These are phyloP conservation scores for Isaurus tuberculatus DNA, from an alignment of 92 coral and sea anemone genomes.

Conservation along the genomic window DNA sequence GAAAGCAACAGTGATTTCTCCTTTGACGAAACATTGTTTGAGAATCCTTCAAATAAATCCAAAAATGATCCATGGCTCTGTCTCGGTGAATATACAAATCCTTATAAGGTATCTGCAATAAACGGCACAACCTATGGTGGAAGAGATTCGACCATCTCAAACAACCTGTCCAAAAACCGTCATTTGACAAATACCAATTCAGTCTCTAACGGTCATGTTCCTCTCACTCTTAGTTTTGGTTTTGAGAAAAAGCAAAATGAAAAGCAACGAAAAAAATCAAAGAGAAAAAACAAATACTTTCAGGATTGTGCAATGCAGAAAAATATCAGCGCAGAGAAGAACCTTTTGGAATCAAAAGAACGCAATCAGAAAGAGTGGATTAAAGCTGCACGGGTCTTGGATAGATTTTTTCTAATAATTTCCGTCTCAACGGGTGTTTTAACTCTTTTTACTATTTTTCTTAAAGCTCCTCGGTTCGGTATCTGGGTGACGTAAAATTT, in stretches of 20 bases:
- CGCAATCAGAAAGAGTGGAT: constrained; percentile 42
- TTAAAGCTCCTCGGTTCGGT: constrained; percentile 43
- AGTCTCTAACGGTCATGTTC: neutral
- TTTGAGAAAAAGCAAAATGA: constrained; percentile 7
- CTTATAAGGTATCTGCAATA: neutral
- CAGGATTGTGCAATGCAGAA: neutral
- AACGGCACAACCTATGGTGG: constrained; percentile 17
- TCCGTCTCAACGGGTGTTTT: constrained; percentile 28
- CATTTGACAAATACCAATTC: constrained; percentile 9
- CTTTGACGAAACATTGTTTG: constrained; percentile 42
- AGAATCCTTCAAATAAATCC: constrained; percentile 10
- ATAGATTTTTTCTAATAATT: constrained; percentile 56
- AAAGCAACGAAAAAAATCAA: neutral
- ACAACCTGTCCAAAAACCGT: constrained; percentile 20
- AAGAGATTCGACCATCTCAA: constrained; percentile 6
- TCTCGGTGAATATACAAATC: constrained; percentile 5
- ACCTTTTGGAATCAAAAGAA: constrained; percentile 20
- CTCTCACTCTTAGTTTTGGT: constrained; percentile 19
- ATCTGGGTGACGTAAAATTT: neutral
- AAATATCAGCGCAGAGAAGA: neutral
- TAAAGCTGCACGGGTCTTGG: constrained; percentile 31
- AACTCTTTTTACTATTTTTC: constrained; percentile 39
- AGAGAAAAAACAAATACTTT: constrained; percentile 3
- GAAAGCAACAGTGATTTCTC: constrained; percentile 42
- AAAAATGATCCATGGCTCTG: constrained; percentile 34